Evolutionary conservation across 2,797 vertebrate genomes (phyloP), one percentile per base, ranked within the genome.

Genomic region (Pelobates cultripes): DNA sequence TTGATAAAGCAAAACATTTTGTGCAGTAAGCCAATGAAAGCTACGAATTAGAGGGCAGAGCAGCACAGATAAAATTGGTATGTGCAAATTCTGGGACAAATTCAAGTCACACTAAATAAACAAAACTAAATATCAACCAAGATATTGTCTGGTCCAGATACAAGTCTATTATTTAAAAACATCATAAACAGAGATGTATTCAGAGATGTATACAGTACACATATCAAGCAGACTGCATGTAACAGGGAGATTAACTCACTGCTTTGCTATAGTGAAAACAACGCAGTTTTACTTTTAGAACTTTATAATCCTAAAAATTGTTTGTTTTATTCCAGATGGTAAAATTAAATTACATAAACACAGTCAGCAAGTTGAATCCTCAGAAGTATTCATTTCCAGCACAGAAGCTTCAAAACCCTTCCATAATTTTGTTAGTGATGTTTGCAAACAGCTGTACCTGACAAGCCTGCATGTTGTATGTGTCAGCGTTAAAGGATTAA

Each of bases 261-360:
- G 77, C 81, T 87, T 86, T 78, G 86, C 86, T 85, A 86, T 85
- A 61, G 83, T 85, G 81, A 88, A 92, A 85, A 72, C 89, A 81
- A 84, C 83, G 80, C 84, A 69, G 88, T 85, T 87, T 91, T 89
- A 86, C 86, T 92, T 92, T 89, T 87, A 89, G 90, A 92, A 93
- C 87, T 92, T 92, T 88, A 91, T 79, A 90, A 93, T 92, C 90
- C 88, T 88, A 94, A 89, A 95, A 95, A 94, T 88, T 91, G 93
- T 95, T 94, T 95, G 94, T 91, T 94, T 94, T 92, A 92, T 92
- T 93, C 93, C 94, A 95, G 95, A 95, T 95, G 95, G 94, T 89
- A 93, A 94, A 93, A 95, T 95, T 93, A 93, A 95, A 96, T 95
- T 94, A 95, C 92, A 95, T 92, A 94, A 94, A 95, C 90, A 93